phyloP scores from a whole-genome alignment of 2,113 vertebrate genomes.

The Dasyurus viverrinus region DNA sequence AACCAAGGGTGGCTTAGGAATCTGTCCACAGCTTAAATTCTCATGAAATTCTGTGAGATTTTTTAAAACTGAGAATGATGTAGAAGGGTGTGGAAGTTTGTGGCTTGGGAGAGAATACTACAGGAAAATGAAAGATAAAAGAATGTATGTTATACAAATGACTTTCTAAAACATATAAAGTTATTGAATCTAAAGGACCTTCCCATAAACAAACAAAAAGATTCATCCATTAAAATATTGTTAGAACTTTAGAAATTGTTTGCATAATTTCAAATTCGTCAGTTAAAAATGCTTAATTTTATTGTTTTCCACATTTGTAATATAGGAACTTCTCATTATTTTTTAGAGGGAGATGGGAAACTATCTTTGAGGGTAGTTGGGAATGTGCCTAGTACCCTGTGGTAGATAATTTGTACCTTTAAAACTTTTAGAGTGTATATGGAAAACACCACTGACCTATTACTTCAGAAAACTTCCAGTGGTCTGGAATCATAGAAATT shows the following conservation, averaged over 20 bases:
- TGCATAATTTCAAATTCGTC: neutral
- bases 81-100: conserved; percentile 45
- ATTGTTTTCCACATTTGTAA: neutral
- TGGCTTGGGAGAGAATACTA: conserved; percentile 19
- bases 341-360: neutral
- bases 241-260: conserved; percentile 3
- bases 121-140: conserved; percentile 19
- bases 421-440: neutral
- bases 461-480: neutral
- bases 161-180: neutral
- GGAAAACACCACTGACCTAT: neutral
- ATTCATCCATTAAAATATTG: neutral
- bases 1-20: conserved; percentile 57
- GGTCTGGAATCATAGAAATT: neutral
- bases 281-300: neutral
- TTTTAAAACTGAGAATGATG: conserved; percentile 46
- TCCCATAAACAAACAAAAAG: neutral
- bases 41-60: conserved; percentile 38
- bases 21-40: conserved; percentile 55
- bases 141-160: conserved; percentile 21
- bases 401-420: neutral
- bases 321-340: neutral
- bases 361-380: neutral
- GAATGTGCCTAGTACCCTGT: neutral
- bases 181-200: neutral